Conservation (phyloP, 1,140 invertebrate species). For the Planococcus citri region DNA sequence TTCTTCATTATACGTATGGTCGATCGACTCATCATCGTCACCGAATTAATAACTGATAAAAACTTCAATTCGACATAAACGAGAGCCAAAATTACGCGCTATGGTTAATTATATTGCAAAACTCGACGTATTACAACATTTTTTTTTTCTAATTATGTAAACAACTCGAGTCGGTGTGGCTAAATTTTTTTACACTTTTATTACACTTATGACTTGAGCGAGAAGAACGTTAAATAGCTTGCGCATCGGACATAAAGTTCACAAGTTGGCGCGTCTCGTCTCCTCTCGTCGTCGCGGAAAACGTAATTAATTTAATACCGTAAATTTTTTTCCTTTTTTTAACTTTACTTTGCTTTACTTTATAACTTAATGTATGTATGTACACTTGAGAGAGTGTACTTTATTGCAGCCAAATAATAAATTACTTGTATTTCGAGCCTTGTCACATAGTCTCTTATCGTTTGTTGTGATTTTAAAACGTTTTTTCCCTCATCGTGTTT, state of each 20-base stretch:
- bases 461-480: no score
- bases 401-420: no score
- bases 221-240: not conserved
- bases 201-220: not conserved
- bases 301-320: not conserved
- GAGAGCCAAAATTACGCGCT: not conserved
- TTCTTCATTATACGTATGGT: not conserved
- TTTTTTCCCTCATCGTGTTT: no score
- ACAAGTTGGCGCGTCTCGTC: not conserved
- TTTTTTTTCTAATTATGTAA: constrained; percentile 8
- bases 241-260: not conserved
- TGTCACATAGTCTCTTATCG: no score
- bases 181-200: constrained; percentile 9
- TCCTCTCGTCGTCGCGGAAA: not conserved
- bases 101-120: not conserved
- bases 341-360: not conserved
- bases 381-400: no score
- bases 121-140: not conserved
- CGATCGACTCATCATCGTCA: not conserved
- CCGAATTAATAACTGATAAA: constrained; percentile 4
- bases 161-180: not conserved
- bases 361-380: no score
- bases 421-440: no score
- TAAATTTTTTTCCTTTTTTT: not conserved
- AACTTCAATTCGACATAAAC: not conserved